A percentile compares a stretch with the other conserved stretches of the same genome.
phyloP scores from a whole-genome alignment of 2,113 vertebrate species.

The Chionodraco myersi region DNA sequence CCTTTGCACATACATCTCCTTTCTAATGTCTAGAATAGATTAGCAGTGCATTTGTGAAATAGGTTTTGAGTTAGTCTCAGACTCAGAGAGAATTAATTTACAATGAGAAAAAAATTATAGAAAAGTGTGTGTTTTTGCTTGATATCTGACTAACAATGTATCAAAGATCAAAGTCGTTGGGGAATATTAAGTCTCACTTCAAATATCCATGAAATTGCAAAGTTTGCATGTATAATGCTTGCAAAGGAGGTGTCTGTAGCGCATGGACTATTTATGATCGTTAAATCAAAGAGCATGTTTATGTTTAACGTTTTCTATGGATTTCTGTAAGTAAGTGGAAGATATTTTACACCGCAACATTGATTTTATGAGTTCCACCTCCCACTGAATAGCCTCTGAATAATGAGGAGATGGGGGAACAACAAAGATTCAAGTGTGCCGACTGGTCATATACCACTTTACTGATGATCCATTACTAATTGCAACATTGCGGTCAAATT shows the following conservation, averaged over 20 bases:
- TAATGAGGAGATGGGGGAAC: conserved; percentile 1
- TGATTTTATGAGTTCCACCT: conserved; percentile 22
- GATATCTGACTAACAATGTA: background rate
- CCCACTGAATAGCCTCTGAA: conserved; percentile 8
- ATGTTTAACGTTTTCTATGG: background rate
- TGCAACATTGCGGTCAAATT: background rate
- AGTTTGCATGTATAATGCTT: background rate
- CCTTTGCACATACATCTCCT: too few species aligned
- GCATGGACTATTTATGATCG: background rate
- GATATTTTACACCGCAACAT: conserved; percentile 1
- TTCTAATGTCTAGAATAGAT: too few species aligned
- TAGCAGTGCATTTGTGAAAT: too few species aligned
- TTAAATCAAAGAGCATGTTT: background rate
- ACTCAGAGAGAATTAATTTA: too few species aligned
- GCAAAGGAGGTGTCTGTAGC: background rate
- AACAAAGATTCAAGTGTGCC: background rate
- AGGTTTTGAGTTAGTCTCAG: too few species aligned
- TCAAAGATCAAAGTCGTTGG: background rate
- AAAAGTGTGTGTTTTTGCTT: background rate
- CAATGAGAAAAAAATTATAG: too few species aligned
- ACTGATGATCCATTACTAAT: conserved; percentile 13
- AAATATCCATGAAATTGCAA: background rate
- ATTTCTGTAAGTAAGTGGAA: background rate
- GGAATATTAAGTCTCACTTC: background rate
- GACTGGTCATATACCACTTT: background rate